Conservation (phyloP, 1,140 invertebrate species). For the Sycobia sp. region DNA sequence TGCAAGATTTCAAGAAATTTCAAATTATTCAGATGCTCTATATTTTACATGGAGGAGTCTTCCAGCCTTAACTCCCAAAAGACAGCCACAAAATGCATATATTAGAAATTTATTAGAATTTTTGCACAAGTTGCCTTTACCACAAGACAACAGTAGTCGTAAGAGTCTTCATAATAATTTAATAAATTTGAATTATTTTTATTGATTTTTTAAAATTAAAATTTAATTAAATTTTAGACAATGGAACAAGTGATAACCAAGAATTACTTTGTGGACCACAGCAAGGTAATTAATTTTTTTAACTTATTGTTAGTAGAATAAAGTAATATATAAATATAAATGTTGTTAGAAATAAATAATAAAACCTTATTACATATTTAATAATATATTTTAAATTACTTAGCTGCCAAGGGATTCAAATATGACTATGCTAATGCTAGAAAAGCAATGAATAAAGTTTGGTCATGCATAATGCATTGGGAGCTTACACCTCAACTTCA, state of each 20-base stretch:
- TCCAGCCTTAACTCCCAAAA: slow-evolving; percentile 63
- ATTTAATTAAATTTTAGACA: slow-evolving; percentile 37
- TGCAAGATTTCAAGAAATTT: slow-evolving; percentile 68
- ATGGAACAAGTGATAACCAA: slow-evolving; percentile 38
- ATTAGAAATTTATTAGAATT: slow-evolving; percentile 75
- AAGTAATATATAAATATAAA: neutral
- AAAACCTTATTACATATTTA: slow-evolving; percentile 8
- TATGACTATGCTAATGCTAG: slow-evolving; percentile 54
- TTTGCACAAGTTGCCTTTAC: slow-evolving; percentile 66
- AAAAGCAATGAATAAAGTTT: slow-evolving; percentile 68
- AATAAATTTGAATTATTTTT: slow-evolving; percentile 2
- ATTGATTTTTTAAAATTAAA: neutral
- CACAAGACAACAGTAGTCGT: slow-evolving; percentile 56
- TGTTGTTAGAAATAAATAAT: too few species aligned
- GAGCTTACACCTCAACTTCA: slow-evolving; percentile 71
- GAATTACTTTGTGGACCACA: slow-evolving; percentile 48
- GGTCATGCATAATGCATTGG: slow-evolving; percentile 75
- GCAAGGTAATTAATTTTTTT: slow-evolving; percentile 36
- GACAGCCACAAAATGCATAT: slow-evolving; percentile 67
- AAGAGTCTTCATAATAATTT: neutral
- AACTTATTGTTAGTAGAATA: slow-evolving; percentile 13
- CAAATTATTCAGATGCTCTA: slow-evolving; percentile 68
- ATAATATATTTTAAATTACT: slow-evolving; percentile 7
- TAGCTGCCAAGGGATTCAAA: slow-evolving; percentile 45
- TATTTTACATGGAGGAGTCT: slow-evolving; percentile 66